A percentile compares a stretch with the other conserved stretches of the same genome.
Evolutionary conservation across 2,888 invertebrate genomes (phyloP).

Genomic region (Tetragnatha montana): DNA sequence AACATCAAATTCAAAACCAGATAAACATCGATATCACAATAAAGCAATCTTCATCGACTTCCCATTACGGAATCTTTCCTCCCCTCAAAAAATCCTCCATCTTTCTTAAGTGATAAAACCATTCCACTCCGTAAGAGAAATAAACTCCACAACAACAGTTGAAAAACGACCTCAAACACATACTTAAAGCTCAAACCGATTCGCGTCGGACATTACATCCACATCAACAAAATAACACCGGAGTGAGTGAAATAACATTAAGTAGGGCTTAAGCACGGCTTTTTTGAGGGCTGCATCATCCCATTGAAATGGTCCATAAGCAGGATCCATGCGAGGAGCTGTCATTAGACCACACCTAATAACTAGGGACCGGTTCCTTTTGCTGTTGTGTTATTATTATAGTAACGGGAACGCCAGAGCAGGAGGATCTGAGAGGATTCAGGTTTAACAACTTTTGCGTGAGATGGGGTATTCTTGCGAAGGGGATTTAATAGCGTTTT

Average conservation of each 20-base stretch:
- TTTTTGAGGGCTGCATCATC: constrained; percentile 3
- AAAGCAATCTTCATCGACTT: not conserved
- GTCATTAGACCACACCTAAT: constrained; percentile 40
- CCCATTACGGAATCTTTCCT: not conserved
- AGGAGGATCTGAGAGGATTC: too few species aligned
- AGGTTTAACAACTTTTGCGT: too few species aligned
- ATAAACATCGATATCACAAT: not conserved
- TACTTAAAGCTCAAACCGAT: constrained; percentile 5
- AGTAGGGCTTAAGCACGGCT: not conserved
- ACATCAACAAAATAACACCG: not conserved
- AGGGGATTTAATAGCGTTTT: too few species aligned
- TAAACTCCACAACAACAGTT: not conserved
- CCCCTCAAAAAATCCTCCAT: not conserved
- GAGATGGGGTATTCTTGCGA: too few species aligned
- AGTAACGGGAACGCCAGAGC: too few species aligned
- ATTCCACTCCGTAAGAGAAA: not conserved
- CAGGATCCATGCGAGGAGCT: constrained; percentile 19
- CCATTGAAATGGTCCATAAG: constrained; percentile 15
- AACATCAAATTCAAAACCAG: not conserved
- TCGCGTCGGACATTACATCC: not conserved
- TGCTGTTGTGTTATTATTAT: too few species aligned
- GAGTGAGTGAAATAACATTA: constrained; percentile 5
- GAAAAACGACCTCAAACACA: not conserved
- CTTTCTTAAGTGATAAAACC: not conserved
- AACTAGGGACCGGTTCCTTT: constrained; percentile 40